Evolutionary conservation across 2,113 vertebrate species (phyloP).

Genomic region (Nymphicus hollandicus): DNA sequence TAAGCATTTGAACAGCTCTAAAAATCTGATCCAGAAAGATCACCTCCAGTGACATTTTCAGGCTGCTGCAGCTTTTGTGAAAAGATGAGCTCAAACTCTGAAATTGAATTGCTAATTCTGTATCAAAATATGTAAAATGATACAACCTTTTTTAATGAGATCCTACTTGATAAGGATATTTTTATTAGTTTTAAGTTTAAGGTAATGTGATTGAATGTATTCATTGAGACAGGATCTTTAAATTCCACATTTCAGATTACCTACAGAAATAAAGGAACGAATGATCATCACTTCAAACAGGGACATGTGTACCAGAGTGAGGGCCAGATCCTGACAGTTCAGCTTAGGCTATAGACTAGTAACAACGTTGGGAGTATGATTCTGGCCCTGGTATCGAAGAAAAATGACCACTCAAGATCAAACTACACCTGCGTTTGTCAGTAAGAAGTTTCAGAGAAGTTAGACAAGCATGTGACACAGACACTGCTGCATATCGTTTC

Average conservation of each 20-base stretch:
- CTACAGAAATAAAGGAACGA: neutral
- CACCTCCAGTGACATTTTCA: neutral
- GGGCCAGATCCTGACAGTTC: neutral
- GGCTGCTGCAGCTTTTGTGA: neutral
- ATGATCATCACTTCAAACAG: neutral
- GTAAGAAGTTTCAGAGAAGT: neutral
- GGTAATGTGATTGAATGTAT: neutral
- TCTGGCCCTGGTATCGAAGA: neutral
- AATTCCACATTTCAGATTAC: neutral
- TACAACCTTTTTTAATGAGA: neutral
- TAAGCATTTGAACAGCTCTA: neutral
- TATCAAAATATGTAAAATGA: neutral
- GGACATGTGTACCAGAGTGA: neutral
- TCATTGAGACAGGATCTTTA: neutral
- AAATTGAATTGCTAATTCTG: neutral
- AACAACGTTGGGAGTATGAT: neutral
- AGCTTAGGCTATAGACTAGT: neutral
- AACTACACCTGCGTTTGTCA: neutral
- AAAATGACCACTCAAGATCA: neutral
- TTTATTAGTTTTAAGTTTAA: slow-evolving; percentile 28
- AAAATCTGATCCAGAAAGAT: neutral
- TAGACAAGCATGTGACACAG: slow-evolving; percentile 9
- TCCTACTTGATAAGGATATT: neutral
- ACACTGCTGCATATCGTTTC: neutral
- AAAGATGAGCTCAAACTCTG: neutral